Conservation (phyloP, 2,797 vertebrate species). For the Carcharodon carcharias region DNA sequence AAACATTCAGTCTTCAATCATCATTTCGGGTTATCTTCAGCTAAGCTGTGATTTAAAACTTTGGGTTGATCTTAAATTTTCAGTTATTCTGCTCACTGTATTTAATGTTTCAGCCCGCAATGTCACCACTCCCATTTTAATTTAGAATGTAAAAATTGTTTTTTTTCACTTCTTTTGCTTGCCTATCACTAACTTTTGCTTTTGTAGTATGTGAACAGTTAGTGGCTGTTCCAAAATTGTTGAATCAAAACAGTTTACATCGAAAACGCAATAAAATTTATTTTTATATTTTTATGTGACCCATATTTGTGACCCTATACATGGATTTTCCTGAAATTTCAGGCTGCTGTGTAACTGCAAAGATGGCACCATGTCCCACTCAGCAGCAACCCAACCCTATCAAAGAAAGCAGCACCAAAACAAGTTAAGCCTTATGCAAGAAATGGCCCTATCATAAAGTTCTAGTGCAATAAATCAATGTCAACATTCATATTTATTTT, state of each 20-base stretch:
- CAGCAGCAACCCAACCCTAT: neutral
- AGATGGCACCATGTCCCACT: neutral
- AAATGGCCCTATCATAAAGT: neutral
- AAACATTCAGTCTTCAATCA: neutral
- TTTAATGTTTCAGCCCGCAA: neutral
- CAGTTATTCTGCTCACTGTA: neutral
- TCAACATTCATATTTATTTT: neutral
- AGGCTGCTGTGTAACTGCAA: neutral
- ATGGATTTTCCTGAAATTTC: neutral
- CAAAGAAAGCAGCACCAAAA: neutral
- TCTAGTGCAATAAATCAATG: neutral
- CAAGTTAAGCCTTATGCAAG: neutral
- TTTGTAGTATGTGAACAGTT: neutral
- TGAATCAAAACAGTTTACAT: neutral
- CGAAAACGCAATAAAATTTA: neutral
- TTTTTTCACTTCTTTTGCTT: neutral
- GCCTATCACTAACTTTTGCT: neutral
- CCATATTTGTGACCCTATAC: neutral
- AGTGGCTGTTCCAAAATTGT: neutral
- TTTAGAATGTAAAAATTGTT: neutral
- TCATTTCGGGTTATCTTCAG: neutral
- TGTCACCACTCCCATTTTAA: neutral
- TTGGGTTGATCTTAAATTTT: neutral
- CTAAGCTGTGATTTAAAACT: neutral
- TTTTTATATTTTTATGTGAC: neutral